A percentile compares a stretch with the other conserved stretches of the same genome.
phyloP scores from a whole-genome alignment of 2,888 invertebrate genomes.

The Ptychoptera contaminata region DNA sequence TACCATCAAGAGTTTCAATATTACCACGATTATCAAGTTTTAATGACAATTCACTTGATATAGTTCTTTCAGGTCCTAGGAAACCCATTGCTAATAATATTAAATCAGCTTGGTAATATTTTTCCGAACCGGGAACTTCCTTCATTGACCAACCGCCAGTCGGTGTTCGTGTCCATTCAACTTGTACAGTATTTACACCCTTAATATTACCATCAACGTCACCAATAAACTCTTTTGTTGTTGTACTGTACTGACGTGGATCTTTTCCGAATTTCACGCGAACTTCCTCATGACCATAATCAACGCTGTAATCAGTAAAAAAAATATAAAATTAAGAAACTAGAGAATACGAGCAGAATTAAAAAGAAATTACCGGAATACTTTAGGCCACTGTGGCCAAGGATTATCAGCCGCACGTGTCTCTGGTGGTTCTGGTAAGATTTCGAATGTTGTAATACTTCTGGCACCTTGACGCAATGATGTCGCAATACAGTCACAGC shows the following conservation, averaged over 20 bases:
- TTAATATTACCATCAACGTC: conserved; percentile 79
- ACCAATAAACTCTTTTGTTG: conserved; percentile 89
- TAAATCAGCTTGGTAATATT: conserved; percentile 71
- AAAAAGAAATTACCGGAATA: conserved; percentile 60
- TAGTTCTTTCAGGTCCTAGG: conserved; percentile 82
- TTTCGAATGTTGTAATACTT: conserved; percentile 87
- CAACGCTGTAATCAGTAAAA: conserved; percentile 42
- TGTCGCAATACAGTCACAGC: conserved; percentile 97
- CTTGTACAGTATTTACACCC: conserved; percentile 79
- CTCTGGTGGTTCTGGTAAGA: conserved; percentile 79
- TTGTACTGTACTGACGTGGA: conserved; percentile 83
- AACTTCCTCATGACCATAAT: conserved; percentile 97
- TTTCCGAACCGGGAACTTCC: conserved; percentile 65
- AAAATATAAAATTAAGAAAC: neutral
- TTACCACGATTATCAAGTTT: conserved; percentile 86
- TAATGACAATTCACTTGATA: conserved; percentile 65
- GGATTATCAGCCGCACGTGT: conserved; percentile 79
- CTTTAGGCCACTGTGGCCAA: conserved; percentile 97
- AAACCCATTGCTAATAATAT: conserved; percentile 98
- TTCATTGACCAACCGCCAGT: conserved; percentile 89
- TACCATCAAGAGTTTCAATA: conserved; percentile 60
- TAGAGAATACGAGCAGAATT: too few species aligned
- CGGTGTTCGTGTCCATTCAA: conserved; percentile 87
- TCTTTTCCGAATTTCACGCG: conserved; percentile 81
- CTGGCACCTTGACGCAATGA: conserved; percentile 84